Evolutionary conservation across 2,797 vertebrate species (phyloP).

Genomic region (Siniperca undulata): DNA sequence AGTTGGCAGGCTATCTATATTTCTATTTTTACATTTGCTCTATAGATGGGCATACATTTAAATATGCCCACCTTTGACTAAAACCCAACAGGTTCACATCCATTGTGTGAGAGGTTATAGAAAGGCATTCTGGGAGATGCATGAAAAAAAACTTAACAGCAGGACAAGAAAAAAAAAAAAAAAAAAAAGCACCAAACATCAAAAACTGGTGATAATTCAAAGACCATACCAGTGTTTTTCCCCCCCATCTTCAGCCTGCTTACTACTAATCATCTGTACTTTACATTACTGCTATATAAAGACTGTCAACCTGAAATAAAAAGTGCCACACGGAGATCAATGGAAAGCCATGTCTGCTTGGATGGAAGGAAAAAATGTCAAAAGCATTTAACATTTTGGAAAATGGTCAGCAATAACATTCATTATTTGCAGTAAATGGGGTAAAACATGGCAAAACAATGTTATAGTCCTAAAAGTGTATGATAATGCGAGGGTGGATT

Average conservation of each 20-base stretch:
- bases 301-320: neutral
- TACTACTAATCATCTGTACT: neutral
- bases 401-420: neutral
- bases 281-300: neutral
- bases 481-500: slow-evolving; percentile 56
- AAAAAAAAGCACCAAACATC: slow-evolving; percentile 27
- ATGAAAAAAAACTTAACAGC: neutral
- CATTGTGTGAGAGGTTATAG: neutral
- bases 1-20: neutral
- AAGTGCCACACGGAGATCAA: neutral
- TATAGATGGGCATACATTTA: neutral
- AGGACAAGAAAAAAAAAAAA: neutral
- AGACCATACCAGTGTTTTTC: neutral
- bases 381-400: no score
- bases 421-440: neutral
- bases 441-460: slow-evolving; percentile 23
- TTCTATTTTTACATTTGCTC: slow-evolving; percentile 41
- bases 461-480: slow-evolving; percentile 16
- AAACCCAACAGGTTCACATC: slow-evolving; percentile 1
- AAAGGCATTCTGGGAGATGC: slow-evolving; percentile 2
- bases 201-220: neutral
- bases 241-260: neutral
- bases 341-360: neutral
- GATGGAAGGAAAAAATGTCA: neutral
- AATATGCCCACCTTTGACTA: neutral